Evolutionary conservation across 2,888 invertebrate genomes (phyloP), one percentile per base, ranked within the genome.

Genomic region (Philonicus albiceps): DNA sequence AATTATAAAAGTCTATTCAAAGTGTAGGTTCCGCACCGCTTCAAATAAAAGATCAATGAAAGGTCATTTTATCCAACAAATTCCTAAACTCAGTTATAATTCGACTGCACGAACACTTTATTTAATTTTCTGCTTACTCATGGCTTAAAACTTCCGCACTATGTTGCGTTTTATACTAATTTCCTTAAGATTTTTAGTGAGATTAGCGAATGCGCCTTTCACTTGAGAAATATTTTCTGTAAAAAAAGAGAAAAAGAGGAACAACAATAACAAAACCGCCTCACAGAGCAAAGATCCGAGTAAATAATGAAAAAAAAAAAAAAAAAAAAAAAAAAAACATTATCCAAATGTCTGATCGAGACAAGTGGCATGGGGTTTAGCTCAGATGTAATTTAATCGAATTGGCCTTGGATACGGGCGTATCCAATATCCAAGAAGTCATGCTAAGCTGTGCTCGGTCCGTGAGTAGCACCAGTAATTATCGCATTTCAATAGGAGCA

Each of bases 321-420:
- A 80, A 53, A 53, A 53, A 80, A 80, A 30, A 53, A 19, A 80
- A 53, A 37, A 74, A 80, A 43, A 40, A 80, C 80, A 13, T 53
- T 49, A 49, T 80, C 30, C 80, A 53, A 76, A 49, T 53, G 80
- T 80, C 80, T 30, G 40, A 80, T 80, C 49, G 49, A 49, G 30
- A 80, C 49, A 80, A 76, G 37, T 13, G 22, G n/a, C 76, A 22
- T 37, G 22, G 37, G 19, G 34, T 76, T 76, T 37, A 22, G 34
- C 76, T 76, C 34, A 74, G 40, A 22, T 80, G 80, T 53, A 80
- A 80, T 80, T 49, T 80, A 30, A 49, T 31, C 53, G 30, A 27
- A 27, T 19, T 53, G 80, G 80, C 80, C 80, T 80, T 80, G 80
- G 80, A 53, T 30, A 80, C 53, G 80, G 80, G 80, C 49, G 80